Percentiles rank a stretch among this genome's conserved stretches.
Evolutionary conservation across 2,797 vertebrate genomes (phyloP).

Genomic region (Acridotheres tristis): DNA sequence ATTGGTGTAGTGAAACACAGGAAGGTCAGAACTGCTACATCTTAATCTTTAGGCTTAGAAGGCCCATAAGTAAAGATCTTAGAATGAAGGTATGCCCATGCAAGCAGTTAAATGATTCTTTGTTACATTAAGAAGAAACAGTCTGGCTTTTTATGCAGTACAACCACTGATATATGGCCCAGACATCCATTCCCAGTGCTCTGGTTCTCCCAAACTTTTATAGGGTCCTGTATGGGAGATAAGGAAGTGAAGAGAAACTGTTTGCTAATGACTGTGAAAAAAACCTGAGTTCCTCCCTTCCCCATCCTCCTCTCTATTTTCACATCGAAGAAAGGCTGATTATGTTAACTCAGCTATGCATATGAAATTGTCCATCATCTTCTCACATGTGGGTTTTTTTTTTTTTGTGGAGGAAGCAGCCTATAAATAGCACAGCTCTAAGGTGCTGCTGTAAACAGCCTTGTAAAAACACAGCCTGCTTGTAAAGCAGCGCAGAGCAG

Average conservation of each 20-base stretch:
- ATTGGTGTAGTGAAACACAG: not conserved
- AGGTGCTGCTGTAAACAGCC: not conserved
- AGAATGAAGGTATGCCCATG: rapidly evolving
- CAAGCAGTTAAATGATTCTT: not conserved
- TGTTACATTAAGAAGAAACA: not conserved
- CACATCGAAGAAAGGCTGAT: not conserved
- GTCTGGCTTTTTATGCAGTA: not conserved
- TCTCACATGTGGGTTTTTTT: not conserved
- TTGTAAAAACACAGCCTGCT: not conserved
- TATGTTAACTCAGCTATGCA: not conserved
- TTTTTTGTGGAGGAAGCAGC: not conserved
- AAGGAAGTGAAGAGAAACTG: not conserved
- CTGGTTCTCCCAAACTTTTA: not conserved
- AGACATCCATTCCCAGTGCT: not conserved
- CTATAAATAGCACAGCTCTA: not conserved
- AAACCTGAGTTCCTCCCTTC: not conserved
- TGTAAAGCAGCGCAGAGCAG: not conserved
- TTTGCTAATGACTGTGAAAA: not conserved
- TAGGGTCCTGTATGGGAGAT: not conserved
- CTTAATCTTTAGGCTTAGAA: not conserved
- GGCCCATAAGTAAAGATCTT: not conserved
- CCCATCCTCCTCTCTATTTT: not conserved
- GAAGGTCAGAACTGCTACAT: not conserved
- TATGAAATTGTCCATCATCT: not conserved
- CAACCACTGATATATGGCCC: rapidly evolving